Evolutionary conservation across 2,113 vertebrate genomes (phyloP).

Genomic region (Indicator maculatus): DNA sequence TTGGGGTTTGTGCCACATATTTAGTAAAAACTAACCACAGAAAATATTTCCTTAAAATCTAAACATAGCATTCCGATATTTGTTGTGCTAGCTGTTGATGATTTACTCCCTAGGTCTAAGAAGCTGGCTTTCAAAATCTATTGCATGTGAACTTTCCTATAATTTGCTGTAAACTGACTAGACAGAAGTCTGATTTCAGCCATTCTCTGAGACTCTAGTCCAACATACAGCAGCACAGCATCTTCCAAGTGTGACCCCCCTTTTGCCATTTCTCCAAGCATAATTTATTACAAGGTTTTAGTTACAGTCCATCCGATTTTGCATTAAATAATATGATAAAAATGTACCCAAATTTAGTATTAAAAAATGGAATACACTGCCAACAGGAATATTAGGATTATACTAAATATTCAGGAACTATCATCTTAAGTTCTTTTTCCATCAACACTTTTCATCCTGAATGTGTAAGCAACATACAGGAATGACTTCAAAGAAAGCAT

Average conservation of each 20-base stretch:
- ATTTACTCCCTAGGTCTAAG: not conserved
- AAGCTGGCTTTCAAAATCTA: not conserved
- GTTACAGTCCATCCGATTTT: conserved; percentile 41
- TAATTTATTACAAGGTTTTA: conserved; percentile 37
- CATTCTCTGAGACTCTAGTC: not conserved
- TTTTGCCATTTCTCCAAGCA: conserved; percentile 12
- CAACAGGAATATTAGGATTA: conserved; percentile 62
- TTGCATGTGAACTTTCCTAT: not conserved
- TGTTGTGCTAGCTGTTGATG: not conserved
- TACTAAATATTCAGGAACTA: conserved; percentile 51
- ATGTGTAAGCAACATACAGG: conserved; percentile 55
- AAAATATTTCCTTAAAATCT: conserved; percentile 28
- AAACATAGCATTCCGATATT: not conserved
- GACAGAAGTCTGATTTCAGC: not conserved
- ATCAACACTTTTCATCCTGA: conserved; percentile 34
- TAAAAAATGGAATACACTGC: conserved; percentile 4
- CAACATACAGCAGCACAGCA: not conserved
- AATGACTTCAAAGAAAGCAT: conserved; percentile 69
- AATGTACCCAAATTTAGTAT: conserved; percentile 8
- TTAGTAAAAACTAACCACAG: not conserved
- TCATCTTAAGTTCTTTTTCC: conserved; percentile 67
- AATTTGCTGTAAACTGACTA: not conserved
- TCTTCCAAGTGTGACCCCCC: not conserved
- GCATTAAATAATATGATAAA: conserved; percentile 36
- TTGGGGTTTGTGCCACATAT: not conserved